A percentile compares a stretch with the other conserved stretches of the same genome.
Conservation (phyloP, 2,888 invertebrate species). For the Nomada hirtipes region DNA sequence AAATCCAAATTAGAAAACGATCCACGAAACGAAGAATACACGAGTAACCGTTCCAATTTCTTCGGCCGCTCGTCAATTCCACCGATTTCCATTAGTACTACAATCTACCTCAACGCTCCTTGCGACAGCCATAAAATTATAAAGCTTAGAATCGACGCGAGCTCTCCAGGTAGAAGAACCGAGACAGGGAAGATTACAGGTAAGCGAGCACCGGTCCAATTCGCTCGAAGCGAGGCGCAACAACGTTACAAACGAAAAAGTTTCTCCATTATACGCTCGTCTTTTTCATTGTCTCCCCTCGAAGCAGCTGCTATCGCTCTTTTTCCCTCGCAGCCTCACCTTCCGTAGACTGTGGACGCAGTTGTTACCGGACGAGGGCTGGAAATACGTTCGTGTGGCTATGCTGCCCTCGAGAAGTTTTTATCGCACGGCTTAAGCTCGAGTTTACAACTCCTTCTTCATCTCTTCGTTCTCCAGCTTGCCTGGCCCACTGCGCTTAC, state of each 20-base stretch:
- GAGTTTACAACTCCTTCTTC: slow-evolving; percentile 68
- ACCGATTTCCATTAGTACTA: neutral
- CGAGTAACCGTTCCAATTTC: slow-evolving; percentile 29
- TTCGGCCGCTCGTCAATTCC: slow-evolving; percentile 16
- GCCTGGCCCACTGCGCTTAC: slow-evolving; percentile 23
- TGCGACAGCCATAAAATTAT: slow-evolving; percentile 30
- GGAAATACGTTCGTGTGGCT: slow-evolving; percentile 64
- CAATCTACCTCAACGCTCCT: neutral
- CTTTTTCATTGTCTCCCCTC: slow-evolving; percentile 64
- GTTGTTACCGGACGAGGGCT: slow-evolving; percentile 59
- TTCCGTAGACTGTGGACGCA: slow-evolving; percentile 32
- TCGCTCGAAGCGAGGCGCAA: slow-evolving; percentile 43
- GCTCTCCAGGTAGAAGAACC: neutral
- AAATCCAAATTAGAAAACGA: neutral
- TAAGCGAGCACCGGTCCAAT: slow-evolving; percentile 47
- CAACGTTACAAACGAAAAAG: slow-evolving; percentile 55
- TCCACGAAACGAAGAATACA: neutral
- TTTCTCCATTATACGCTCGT: slow-evolving; percentile 53
- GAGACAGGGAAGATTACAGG: slow-evolving; percentile 44
- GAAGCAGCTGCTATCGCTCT: slow-evolving; percentile 46
- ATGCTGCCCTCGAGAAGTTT: slow-evolving; percentile 65
- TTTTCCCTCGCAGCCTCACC: neutral
- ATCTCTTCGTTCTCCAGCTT: slow-evolving; percentile 12
- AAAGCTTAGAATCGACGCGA: slow-evolving; percentile 29
- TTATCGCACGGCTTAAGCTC: slow-evolving; percentile 70